These are phyloP conservation scores for Leptoclinus maculatus DNA, from an alignment of 2,797 vertebrate genomes.

Conservation along the genomic window DNA sequence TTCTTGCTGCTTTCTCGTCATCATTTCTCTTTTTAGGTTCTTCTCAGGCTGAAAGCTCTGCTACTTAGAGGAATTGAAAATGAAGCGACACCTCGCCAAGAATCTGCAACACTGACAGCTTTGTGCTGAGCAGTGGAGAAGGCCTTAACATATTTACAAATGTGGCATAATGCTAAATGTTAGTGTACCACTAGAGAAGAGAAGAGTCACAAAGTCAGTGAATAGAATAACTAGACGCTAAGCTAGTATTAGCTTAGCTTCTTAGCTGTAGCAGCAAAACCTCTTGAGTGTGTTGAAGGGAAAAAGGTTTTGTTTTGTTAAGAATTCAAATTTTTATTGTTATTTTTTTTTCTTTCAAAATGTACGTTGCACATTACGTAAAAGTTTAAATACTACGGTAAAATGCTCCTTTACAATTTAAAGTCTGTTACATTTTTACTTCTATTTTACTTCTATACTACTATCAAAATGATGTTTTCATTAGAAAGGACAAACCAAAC, in stretches of 20 bases:
- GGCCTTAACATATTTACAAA: background rate
- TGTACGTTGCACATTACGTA: background rate
- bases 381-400: no score
- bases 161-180: background rate
- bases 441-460: no score
- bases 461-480: background rate
- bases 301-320: background rate
- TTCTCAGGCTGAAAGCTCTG: background rate
- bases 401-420: no score
- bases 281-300: background rate
- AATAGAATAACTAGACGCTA: background rate
- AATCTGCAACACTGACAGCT: background rate
- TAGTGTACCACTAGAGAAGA: accelerated
- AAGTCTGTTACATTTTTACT: no score
- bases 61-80: slow-evolving; percentile 1
- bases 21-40: background rate
- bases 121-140: background rate
- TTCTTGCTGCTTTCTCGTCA: background rate
- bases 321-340: no score
- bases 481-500: no score
- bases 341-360: background rate
- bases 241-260: no score
- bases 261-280: no score
- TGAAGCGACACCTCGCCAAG: background rate
- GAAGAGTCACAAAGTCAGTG: background rate